Conservation (phyloP, 2,888 invertebrate genomes). For the Drosophila longiperda region DNA sequence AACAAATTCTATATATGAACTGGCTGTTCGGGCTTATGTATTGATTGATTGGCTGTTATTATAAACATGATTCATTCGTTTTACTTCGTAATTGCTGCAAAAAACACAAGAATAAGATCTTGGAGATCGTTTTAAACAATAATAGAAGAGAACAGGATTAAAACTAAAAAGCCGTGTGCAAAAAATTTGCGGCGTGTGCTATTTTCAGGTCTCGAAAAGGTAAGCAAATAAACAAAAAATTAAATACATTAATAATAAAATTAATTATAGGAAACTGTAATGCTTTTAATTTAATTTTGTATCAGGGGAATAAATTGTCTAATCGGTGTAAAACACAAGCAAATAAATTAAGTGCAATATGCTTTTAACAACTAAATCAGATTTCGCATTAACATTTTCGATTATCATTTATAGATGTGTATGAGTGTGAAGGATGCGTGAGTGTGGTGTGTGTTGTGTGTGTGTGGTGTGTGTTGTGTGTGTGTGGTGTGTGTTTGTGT, state of each 20-base stretch:
- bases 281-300: constrained; percentile 70
- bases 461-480: neutral
- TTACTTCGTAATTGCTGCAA: constrained; percentile 1
- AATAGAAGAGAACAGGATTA: constrained; percentile 1
- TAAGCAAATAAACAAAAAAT: neutral
- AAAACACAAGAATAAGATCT: constrained; percentile 6
- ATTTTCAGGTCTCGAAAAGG: constrained; percentile 45
- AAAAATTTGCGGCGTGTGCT: constrained; percentile 30
- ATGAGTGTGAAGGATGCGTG: constrained; percentile 2
- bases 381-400: constrained; percentile 60
- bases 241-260: constrained; percentile 16
- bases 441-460: neutral
- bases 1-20: constrained; percentile 56
- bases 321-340: constrained; percentile 75
- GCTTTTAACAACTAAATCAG: constrained; percentile 60
- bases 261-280: constrained; percentile 26
- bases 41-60: constrained; percentile 35
- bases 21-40: constrained; percentile 31
- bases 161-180: constrained; percentile 13
- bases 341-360: constrained; percentile 69
- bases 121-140: constrained; percentile 50
- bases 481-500: constrained; percentile 2
- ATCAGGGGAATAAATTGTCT: constrained; percentile 68
- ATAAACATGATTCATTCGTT: constrained; percentile 19
- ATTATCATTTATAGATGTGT: constrained; percentile 24